Base-by-base conservation (phyloP, 2,888 invertebrate species). In the Omphaloscelis lunosa region DNA sequence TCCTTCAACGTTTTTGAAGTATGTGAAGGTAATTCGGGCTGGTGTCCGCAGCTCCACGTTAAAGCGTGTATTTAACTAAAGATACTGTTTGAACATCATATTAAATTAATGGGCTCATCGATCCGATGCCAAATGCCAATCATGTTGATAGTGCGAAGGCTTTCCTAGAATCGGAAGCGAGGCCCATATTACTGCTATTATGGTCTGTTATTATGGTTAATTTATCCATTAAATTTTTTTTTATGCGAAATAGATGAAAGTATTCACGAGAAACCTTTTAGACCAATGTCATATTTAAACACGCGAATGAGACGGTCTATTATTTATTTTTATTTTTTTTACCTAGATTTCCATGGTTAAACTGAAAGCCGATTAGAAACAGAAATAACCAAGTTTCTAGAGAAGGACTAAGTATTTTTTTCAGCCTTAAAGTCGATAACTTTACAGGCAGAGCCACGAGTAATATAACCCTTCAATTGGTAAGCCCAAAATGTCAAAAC, bases 111-210 rank as follows among this genome's bases (percentile, higher is more conserved):
- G 15, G 3, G 15, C 23, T 15, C 23, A 73, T 79, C 69, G 79
- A 80, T 71, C 78, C 20, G 20, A 39, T 34, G 29, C n/a, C 66
- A 58, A 83, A 62, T 77, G 65, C 63, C 61, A 67, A 77, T 77
- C 61, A 56, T 77, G 70, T 71, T 48, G 70, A 67, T 71, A 58
- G 61, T 45, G 23, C 59, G 77, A 77, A 82, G 67, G 56, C 27
- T 53, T 83, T 83, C 71, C 9, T 51, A 62, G 83, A 80, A 80
- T 77, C 20, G 41, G 61, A 71, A 83, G 17, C 59, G 65, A 48
- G 34, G 34, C 48, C 66, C 71, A n/a, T 63, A n/a, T 20, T 53
- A 66, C 48, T 27, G 51, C 17, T 82, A 66, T 56, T 82, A 70
- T 12, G 34, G 58, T 23, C 20, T 41, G 41, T 66, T 62, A 69